Base-by-base conservation (phyloP, 1,140 invertebrate species). In the Platorchestia sp. region DNA sequence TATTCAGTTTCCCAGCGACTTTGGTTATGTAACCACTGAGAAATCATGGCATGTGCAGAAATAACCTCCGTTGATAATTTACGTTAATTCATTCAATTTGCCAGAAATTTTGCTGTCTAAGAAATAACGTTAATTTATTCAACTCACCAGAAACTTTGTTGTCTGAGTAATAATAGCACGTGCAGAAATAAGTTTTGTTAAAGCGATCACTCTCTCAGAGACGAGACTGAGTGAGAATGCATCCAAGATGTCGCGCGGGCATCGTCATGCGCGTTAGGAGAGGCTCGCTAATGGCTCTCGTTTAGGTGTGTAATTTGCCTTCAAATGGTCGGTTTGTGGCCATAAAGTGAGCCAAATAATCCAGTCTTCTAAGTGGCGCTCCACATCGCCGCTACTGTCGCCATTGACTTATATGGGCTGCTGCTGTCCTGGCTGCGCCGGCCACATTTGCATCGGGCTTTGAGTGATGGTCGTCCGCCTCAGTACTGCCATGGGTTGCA, bases 251-350 rank as follows among this genome's bases (percentile, higher is more conserved):
- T 75, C 59, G 59, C 59, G 59, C 10, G 59, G 87, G 87, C 87
- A 89, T 89, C 87, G 59, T 89, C 43, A 27, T 44, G 87, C 87
- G 87, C 87, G 87, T 42, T 36, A 42, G 87, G 87, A 89, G 87
- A 89, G 41, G 87, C 87, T 89, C 87, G 87, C 87, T 89, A 89
- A 89, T 89, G 43, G 41, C 87, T 44, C 22, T 89, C 87, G 87
- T 89, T 89, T 89, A 89, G 87, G 87, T 89, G 87, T 89, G 87
- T 89, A 89, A 89, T 89, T 89, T 89, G 87, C 87, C 87, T 89
- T 89, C 87, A 89, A 89, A 89, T 89, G 87, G 87, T 44, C 87
- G 87, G 87, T 44, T 89, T 89, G 87, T 44, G 43, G 87, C 87
- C 87, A 89, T 89, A 89, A 89, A 89, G 14, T 43, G 87, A 41